These are phyloP conservation scores for Pampusana beccarii DNA, from an alignment of 2,113 vertebrate species.

Conservation along the genomic window DNA sequence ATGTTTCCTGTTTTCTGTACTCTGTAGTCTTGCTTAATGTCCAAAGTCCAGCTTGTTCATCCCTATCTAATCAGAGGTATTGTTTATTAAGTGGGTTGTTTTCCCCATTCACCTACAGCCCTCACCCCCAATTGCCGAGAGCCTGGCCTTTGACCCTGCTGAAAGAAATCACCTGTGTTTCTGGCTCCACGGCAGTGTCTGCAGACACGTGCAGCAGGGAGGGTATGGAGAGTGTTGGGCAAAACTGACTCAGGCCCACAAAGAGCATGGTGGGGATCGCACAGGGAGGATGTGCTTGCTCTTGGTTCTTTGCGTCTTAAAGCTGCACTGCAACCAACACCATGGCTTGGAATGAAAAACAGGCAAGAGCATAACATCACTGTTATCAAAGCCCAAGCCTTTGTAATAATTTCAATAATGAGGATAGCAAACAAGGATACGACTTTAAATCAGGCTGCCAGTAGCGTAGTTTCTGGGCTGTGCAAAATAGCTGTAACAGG, in stretches of 20 bases:
- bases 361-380: not conserved
- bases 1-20: constrained; percentile 62
- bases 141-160: not conserved
- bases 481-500: not conserved
- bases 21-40: constrained; percentile 70
- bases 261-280: not conserved
- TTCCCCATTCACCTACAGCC: not conserved
- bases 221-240: too few relatives aligned
- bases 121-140: not conserved
- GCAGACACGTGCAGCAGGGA: not conserved
- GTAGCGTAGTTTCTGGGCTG: not conserved
- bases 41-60: constrained; percentile 73
- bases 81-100: constrained; percentile 58
- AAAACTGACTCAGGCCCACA: not conserved
- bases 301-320: rapidly evolving
- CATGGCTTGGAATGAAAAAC: not conserved
- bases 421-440: not conserved
- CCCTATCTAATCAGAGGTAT: constrained; percentile 74
- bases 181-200: not conserved
- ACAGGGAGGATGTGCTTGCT: not conserved
- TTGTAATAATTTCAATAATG: not conserved
- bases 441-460: not conserved
- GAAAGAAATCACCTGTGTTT: not conserved
- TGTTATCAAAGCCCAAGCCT: not conserved
- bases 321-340: not conserved